phyloP scores from a whole-genome alignment of 1,140 invertebrate species.

The Oryctes rhinoceros region DNA sequence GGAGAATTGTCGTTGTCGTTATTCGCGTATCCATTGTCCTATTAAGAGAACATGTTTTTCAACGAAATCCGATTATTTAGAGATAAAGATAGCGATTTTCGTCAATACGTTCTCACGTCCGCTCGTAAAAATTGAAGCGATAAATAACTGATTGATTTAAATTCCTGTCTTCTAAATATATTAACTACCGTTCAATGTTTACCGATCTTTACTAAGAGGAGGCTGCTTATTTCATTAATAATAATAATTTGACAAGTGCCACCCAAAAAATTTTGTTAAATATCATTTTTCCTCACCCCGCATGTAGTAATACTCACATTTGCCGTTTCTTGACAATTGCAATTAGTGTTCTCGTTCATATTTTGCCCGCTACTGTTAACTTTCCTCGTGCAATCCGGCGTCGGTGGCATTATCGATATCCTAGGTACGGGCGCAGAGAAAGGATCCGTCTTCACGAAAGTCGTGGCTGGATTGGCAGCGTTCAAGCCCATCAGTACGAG shows the following conservation, averaged over 20 bases:
- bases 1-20: conserved; percentile 62
- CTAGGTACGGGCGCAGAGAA: conserved; percentile 67
- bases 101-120: too few species aligned
- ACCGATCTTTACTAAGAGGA: too few species aligned
- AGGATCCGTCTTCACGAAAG: conserved; percentile 70
- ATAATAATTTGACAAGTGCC: too few species aligned
- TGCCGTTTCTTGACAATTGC: conserved; percentile 32
- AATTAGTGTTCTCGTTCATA: neutral
- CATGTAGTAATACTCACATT: neutral
- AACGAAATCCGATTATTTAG: neutral
- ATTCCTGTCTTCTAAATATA: too few species aligned
- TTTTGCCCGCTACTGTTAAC: conserved; percentile 42
- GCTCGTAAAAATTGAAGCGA: too few species aligned
- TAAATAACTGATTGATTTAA: too few species aligned
- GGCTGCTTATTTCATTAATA: too few species aligned
- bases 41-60: conserved; percentile 4
- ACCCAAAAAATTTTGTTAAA: too few species aligned
- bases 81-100: too few species aligned
- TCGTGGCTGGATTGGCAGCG: conserved; percentile 70
- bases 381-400: conserved; percentile 66
- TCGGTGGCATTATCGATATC: conserved; percentile 79
- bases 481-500: conserved; percentile 71
- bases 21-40: conserved; percentile 43
- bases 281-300: neutral
- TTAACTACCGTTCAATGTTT: too few species aligned